Evolutionary conservation across 2,113 vertebrate genomes (phyloP).

Genomic region (Chascanopsetta lugubris): DNA sequence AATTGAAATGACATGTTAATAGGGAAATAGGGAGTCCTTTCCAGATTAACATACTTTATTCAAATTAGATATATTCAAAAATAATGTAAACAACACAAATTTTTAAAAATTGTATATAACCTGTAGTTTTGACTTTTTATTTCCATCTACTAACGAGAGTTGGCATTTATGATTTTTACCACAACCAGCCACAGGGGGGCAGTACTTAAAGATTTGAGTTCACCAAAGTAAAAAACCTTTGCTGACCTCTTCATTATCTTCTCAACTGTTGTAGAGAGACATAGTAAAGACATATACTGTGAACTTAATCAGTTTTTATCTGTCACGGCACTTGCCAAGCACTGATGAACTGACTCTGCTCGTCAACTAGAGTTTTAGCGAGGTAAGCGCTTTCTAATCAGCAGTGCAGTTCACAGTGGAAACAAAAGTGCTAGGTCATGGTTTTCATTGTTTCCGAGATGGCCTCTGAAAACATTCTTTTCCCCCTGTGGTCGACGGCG

Average conservation of each 20-base stretch:
- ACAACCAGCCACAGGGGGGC: background rate
- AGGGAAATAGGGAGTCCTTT: too few species aligned
- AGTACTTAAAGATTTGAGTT: too few species aligned
- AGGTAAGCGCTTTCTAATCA: conserved; percentile 28
- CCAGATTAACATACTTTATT: too few species aligned
- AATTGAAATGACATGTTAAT: background rate
- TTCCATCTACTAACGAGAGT: background rate
- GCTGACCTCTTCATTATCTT: conserved; percentile 25
- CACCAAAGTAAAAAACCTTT: background rate
- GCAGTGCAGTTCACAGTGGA: conserved; percentile 20
- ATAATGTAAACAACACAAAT: too few species aligned
- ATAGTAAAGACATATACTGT: conserved; percentile 11
- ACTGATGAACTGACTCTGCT: conserved; percentile 7
- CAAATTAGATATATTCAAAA: too few species aligned
- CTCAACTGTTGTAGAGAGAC: conserved; percentile 7
- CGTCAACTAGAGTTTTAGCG: conserved; percentile 11
- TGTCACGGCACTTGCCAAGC: conserved; percentile 24
- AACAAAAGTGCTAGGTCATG: conserved; percentile 28
- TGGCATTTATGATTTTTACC: background rate
- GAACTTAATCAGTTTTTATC: conserved; percentile 51
- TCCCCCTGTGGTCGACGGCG: background rate
- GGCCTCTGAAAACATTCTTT: conserved; percentile 1
- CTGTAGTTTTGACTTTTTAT: background rate
- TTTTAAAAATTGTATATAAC: background rate
- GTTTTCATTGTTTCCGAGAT: conserved; percentile 15